phyloP scores from a whole-genome alignment of 1,140 invertebrate species.

The Euwallacea similis region DNA sequence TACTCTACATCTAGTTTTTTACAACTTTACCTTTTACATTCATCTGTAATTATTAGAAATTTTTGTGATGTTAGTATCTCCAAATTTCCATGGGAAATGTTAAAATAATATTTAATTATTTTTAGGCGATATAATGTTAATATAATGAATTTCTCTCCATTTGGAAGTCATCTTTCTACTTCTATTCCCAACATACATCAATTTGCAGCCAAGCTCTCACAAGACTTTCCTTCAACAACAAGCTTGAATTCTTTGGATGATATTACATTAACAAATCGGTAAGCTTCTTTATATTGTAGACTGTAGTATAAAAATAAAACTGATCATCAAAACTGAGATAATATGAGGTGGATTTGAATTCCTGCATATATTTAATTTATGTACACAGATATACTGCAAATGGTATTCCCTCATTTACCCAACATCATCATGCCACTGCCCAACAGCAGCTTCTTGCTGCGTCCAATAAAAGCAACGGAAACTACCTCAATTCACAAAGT shows the following conservation, averaged over 20 bases:
- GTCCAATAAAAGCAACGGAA: constrained; percentile 46
- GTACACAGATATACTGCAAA: constrained; percentile 51
- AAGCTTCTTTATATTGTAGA: constrained; percentile 1
- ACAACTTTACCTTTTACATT: too few species aligned
- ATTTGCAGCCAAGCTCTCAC: constrained; percentile 59
- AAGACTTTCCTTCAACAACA: constrained; percentile 54
- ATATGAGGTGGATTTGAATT: not conserved
- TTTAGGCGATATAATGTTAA: not conserved
- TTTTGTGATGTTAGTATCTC: too few species aligned
- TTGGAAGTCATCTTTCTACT: constrained; percentile 65
- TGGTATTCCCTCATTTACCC: constrained; percentile 52
- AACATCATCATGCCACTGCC: constrained; percentile 50
- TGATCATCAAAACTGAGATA: too few species aligned
- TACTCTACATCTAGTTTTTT: too few species aligned
- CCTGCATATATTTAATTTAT: not conserved
- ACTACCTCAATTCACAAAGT: constrained; percentile 43
- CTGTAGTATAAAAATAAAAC: not conserved
- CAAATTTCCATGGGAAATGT: too few species aligned
- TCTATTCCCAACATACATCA: constrained; percentile 67
- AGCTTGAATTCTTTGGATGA: constrained; percentile 43
- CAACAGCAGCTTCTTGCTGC: constrained; percentile 48
- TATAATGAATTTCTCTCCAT: constrained; percentile 67
- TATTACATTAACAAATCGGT: constrained; percentile 36
- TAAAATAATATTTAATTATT: not conserved
- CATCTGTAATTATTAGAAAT: too few species aligned